Evolutionary conservation across 2,113 vertebrate genomes (phyloP), one percentile per base, ranked within the genome.

Genomic region (Progne subis): DNA sequence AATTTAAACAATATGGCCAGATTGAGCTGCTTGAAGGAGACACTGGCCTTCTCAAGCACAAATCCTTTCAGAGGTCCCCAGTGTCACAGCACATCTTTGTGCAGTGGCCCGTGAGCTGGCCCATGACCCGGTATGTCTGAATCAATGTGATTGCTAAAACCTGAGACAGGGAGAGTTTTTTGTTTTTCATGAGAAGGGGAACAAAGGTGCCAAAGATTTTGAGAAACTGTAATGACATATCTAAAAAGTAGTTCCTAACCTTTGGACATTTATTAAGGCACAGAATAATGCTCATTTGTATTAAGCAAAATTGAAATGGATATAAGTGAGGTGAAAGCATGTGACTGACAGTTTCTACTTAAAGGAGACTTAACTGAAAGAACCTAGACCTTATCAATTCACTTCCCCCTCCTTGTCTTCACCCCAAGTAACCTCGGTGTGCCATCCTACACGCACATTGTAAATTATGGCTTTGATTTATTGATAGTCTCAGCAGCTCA

Each of bases 381-480:
- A 90, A 64, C 24, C 17, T 67, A 75, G 59, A 80, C 79, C 70
- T 91, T 47, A 59, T n/a, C 47, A 61, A 32, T 49, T 86, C 26
- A 72, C 25, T 76, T 19, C 6, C 10, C 13, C 8, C 15, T 74
- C 34, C 57, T 75, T 37, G 15, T 31, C 21, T 83, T 77, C 76
- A 90, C 39, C 32, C 63, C n/a, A 61, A 50, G 31, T 11, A 93
- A 47, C 32, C 13, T 17, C 34, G 44, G 18, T 15, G 11, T 83
- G 50, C 41, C 44, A 70, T 14, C 7, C 43, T 75, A 52, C 16
- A 68, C 0, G 3, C 41, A 26, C 34, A n/a, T 19, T 68, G 31
- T 64, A 86, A 86, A 93, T 86, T 81, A 71, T 59, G 23, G 43
- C 44, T 83, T 67, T 93, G 86, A 95, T 83, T 88, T 90, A 92